A percentile compares a stretch with the other conserved stretches of the same genome.
Evolutionary conservation across 2,888 invertebrate genomes (phyloP).

Genomic region (Calephelis perditalis): DNA sequence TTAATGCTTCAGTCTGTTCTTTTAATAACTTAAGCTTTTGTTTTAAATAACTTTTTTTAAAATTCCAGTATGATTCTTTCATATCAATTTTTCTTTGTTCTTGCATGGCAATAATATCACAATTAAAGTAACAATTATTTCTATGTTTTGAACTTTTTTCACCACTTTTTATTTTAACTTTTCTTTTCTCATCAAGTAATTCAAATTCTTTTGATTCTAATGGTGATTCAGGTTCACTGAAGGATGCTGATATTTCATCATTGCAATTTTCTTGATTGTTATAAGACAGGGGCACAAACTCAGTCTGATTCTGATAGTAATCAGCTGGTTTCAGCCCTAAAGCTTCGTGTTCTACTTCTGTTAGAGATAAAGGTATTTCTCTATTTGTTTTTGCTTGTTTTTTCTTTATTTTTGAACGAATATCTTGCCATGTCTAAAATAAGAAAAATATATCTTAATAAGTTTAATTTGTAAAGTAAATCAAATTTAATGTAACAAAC

Average conservation of each 20-base stretch:
- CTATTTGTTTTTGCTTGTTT: conserved; percentile 43
- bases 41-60: conserved; percentile 63
- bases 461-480: too few species aligned
- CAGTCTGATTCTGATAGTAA: conserved; percentile 42
- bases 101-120: conserved; percentile 53
- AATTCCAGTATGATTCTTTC: conserved; percentile 63
- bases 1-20: conserved; percentile 65
- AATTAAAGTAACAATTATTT: conserved; percentile 52
- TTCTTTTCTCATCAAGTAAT: conserved; percentile 32
- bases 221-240: conserved; percentile 51
- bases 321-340: conserved; percentile 44
- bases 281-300: conserved; percentile 45
- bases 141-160: conserved; percentile 40
- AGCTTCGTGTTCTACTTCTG: conserved; percentile 50
- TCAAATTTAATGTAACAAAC: too few species aligned
- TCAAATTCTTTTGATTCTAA: conserved; percentile 50
- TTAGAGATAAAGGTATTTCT: conserved; percentile 44
- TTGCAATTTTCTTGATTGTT: conserved; percentile 38
- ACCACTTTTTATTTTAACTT: conserved; percentile 34
- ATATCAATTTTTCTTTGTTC: conserved; percentile 57
- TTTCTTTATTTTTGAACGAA: conserved; percentile 56
- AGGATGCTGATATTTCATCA: conserved; percentile 40
- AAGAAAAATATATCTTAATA: neutral
- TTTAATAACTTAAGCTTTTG: conserved; percentile 58
- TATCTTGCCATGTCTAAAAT: conserved; percentile 68